phyloP scores from a whole-genome alignment of 64 coral and sea anemone genomes.

The Pocillopora verrucosa region DNA sequence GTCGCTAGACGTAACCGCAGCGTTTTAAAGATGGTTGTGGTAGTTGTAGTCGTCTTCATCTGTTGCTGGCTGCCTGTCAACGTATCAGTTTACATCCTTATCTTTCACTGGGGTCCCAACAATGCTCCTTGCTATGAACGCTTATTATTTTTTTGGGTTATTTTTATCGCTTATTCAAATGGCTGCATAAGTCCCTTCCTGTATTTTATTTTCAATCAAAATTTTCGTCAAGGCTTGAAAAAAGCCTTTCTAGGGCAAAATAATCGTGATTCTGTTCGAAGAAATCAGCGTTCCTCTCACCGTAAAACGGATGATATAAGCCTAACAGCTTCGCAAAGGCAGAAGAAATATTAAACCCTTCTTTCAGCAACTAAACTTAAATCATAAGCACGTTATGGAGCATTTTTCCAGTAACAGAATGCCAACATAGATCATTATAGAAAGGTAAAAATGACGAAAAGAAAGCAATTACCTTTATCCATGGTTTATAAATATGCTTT shows the following conservation, averaged over 20 bases:
- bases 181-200: slow-evolving; percentile 8
- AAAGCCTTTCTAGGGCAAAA: neutral
- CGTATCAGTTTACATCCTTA: neutral
- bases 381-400: too few species aligned
- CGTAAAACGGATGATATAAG: neutral
- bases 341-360: too few species aligned
- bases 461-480: too few species aligned
- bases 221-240: slow-evolving; percentile 18
- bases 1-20: slow-evolving; percentile 41
- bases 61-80: slow-evolving; percentile 44
- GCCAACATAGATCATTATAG: too few species aligned
- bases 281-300: neutral
- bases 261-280: neutral
- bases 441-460: too few species aligned
- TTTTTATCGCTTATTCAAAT: slow-evolving; percentile 21
- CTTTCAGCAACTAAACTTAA: too few species aligned
- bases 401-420: too few species aligned
- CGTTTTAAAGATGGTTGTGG: slow-evolving; percentile 47
- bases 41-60: slow-evolving; percentile 48
- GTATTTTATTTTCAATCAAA: slow-evolving; percentile 32
- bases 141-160: slow-evolving; percentile 12
- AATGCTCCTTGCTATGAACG: neutral
- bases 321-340: neutral
- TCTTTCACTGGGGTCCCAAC: neutral
- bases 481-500: too few species aligned